phyloP scores from a whole-genome alignment of 2,797 vertebrate genomes.

The Pampus argenteus region DNA sequence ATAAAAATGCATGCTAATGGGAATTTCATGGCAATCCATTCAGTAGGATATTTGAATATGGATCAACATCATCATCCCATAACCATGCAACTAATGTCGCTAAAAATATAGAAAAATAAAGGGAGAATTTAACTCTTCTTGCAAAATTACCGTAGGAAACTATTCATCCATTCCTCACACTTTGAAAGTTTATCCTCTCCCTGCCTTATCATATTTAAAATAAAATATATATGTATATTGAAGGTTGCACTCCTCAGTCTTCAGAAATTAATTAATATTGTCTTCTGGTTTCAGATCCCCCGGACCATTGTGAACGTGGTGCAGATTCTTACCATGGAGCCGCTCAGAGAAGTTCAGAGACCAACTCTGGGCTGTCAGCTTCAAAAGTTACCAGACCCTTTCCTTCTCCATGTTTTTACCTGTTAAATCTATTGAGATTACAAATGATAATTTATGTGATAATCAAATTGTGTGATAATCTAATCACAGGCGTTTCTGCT shows the following conservation, averaged over 20 bases:
- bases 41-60: slow-evolving; percentile 5
- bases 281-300: slow-evolving; percentile 68
- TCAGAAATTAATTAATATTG: not conserved
- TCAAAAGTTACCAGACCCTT: slow-evolving; percentile 55
- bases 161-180: not conserved
- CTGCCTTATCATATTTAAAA: not conserved
- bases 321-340: slow-evolving; percentile 72
- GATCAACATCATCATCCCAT: not conserved
- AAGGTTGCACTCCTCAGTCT: not conserved
- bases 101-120: slow-evolving; percentile 15
- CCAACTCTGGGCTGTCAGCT: slow-evolving; percentile 67
- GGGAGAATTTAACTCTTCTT: not conserved
- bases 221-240: too few species aligned
- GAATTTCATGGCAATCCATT: too few species aligned
- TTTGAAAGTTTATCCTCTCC: slow-evolving; percentile 6
- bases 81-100: not conserved
- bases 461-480: slow-evolving; percentile 13
- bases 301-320: slow-evolving; percentile 79
- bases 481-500: slow-evolving; percentile 71
- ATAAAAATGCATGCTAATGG: too few species aligned
- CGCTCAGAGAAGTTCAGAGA: slow-evolving; percentile 69
- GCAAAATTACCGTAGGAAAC: not conserved
- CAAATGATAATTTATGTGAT: not conserved
- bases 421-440: not conserved
- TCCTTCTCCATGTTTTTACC: not conserved